A percentile compares a stretch with the other conserved stretches of the same genome.
phyloP scores from a whole-genome alignment of 2,797 vertebrate genomes.

The Pantherophis vulpinus region DNA sequence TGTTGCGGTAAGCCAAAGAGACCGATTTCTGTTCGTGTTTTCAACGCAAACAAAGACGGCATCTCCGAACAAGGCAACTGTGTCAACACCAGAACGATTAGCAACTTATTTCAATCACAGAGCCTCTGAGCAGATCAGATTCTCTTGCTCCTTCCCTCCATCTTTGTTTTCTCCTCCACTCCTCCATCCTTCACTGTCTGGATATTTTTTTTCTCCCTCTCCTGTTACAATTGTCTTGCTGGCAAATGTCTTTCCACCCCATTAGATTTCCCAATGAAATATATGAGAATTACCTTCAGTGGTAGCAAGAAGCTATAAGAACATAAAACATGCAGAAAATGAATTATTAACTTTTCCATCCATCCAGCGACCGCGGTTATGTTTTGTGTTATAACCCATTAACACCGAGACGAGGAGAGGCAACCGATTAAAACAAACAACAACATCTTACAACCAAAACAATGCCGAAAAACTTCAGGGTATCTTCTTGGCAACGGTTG shows the following conservation, averaged over 20 bases:
- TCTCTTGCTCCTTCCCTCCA: conserved; percentile 25
- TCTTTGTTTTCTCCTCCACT: not conserved
- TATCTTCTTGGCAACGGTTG: conserved; percentile 16
- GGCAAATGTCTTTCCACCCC: conserved; percentile 61
- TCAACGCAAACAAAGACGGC: conserved; percentile 32
- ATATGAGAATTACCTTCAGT: conserved; percentile 57
- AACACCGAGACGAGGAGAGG: conserved; percentile 38
- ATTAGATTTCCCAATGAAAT: conserved; percentile 64
- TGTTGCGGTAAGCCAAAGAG: conserved; percentile 18
- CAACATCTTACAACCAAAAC: conserved; percentile 11
- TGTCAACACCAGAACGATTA: conserved; percentile 29
- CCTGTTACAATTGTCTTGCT: conserved; percentile 39
- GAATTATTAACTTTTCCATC: conserved; percentile 63
- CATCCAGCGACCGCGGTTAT: conserved; percentile 47
- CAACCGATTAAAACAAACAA: not conserved
- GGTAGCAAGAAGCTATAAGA: conserved; percentile 54
- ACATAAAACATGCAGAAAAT: conserved; percentile 64
- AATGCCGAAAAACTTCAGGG: conserved; percentile 15
- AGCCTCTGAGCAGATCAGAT: conserved; percentile 40
- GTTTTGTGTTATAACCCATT: conserved; percentile 53
- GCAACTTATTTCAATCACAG: conserved; percentile 19
- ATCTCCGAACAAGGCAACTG: not conserved
- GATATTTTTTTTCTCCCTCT: not conserved
- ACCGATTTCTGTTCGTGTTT: conserved; percentile 31
- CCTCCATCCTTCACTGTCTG: conserved; percentile 26